These are phyloP conservation scores for Microtus pennsylvanicus DNA, from an alignment of 2,113 vertebrate species.

Conservation along the genomic window DNA sequence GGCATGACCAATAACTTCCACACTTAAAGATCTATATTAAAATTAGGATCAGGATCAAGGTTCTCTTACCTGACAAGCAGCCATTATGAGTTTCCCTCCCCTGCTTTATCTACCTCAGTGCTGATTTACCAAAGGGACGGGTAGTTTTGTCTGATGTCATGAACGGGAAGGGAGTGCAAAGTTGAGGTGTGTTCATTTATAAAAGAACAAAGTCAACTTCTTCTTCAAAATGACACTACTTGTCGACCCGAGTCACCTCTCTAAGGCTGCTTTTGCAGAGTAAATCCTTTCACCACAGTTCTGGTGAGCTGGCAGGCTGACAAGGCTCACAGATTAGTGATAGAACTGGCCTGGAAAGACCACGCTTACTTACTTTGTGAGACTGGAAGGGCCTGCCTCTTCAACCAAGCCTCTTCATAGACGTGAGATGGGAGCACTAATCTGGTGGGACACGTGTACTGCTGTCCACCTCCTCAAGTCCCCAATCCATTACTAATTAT, in stretches of 20 bases:
- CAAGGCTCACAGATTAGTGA: not conserved
- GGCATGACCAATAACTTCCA: not conserved
- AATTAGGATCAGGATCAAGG: not conserved
- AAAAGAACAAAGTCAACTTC: not conserved
- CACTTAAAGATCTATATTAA: not conserved
- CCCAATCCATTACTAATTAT: not conserved
- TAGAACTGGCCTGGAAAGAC: not conserved
- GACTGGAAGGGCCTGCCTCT: not conserved
- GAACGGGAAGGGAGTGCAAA: not conserved
- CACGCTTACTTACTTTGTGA: not conserved
- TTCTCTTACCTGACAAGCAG: not conserved
- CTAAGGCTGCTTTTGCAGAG: not conserved
- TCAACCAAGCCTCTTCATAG: not conserved
- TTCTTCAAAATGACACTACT: not conserved
- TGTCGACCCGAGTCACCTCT: not conserved
- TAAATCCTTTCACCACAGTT: constrained; percentile 10
- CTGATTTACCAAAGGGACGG: not conserved
- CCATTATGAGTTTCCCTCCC: not conserved
- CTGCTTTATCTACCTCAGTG: not conserved
- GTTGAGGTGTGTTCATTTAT: not conserved
- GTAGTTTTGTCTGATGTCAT: not conserved
- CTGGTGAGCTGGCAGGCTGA: not conserved
- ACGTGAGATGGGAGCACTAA: not conserved
- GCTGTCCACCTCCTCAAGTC: not conserved
- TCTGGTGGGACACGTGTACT: not conserved